Percentiles rank a stretch among this genome's conserved stretches.
Evolutionary conservation across 2,113 vertebrate genomes (phyloP).

Genomic region (Neotoma lepida): DNA sequence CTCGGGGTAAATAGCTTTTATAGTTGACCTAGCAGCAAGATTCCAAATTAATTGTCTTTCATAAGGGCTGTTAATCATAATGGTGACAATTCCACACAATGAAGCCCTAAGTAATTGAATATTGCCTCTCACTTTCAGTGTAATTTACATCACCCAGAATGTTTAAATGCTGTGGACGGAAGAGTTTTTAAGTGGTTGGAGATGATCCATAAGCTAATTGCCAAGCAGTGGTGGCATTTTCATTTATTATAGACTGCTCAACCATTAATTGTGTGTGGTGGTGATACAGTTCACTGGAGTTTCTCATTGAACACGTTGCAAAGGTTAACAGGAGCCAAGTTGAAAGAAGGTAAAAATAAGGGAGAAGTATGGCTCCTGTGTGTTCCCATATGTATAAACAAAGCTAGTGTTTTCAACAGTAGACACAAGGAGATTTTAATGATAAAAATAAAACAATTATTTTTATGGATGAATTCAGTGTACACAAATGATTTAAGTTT

Average conservation of each 20-base stretch:
- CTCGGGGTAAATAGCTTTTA: constrained; percentile 82
- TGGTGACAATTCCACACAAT: constrained; percentile 82
- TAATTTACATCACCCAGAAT: constrained; percentile 80
- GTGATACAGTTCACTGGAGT: constrained; percentile 78
- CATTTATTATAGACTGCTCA: constrained; percentile 81
- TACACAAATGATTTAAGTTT: not conserved
- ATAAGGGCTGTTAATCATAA: constrained; percentile 83
- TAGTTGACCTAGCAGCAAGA: constrained; percentile 86
- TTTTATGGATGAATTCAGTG: not conserved
- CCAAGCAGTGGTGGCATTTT: constrained; percentile 80
- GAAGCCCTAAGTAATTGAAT: constrained; percentile 79
- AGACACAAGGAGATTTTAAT: not conserved
- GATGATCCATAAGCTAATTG: constrained; percentile 84
- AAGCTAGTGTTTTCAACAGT: not conserved
- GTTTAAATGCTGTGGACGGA: constrained; percentile 78
- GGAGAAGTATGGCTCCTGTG: constrained; percentile 16
- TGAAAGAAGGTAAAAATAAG: constrained; percentile 64
- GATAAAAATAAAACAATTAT: not conserved
- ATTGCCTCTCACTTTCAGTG: constrained; percentile 79
- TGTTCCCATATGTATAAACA: not conserved
- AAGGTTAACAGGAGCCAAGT: constrained; percentile 78
- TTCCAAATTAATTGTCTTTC: constrained; percentile 86
- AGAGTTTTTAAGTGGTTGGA: constrained; percentile 77
- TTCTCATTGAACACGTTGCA: constrained; percentile 81
- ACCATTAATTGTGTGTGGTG: constrained; percentile 77